A percentile compares a stretch with the other conserved stretches of the same genome.
Conservation (phyloP, 2,888 invertebrate species). For the Rotaria sp. region DNA sequence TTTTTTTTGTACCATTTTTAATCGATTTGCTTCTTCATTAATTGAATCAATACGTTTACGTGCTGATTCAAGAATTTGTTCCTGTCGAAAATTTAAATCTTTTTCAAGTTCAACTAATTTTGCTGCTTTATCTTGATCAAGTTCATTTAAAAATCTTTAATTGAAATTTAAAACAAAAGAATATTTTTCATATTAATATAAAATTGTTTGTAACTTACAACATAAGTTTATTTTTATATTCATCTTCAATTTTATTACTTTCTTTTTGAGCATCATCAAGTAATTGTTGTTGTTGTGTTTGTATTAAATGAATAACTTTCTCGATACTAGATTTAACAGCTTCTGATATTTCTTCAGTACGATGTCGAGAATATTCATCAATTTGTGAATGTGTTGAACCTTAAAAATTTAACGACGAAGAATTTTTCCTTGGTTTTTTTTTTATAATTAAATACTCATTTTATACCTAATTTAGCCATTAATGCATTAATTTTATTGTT, state of each 20-base stretch:
- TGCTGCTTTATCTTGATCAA: conserved; percentile 7
- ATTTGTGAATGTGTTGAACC: conserved; percentile 27
- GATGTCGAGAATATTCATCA: neutral
- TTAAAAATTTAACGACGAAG: neutral
- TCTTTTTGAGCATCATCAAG: neutral
- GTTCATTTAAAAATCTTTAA: neutral
- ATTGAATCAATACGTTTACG: neutral
- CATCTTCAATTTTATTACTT: neutral
- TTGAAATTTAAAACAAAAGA: no score
- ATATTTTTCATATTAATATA: no score
- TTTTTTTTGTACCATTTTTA: neutral
- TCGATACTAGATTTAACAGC: neutral
- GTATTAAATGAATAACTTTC: neutral
- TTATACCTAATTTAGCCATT: conserved; percentile 6
- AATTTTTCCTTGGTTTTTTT: no score
- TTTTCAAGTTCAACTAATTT: neutral
- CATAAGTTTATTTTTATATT: neutral
- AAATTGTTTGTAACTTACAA: neutral
- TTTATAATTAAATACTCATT: neutral
- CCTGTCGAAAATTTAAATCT: conserved; percentile 12
- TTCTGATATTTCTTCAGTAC: neutral
- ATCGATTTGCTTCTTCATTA: conserved; percentile 21
- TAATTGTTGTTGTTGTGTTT: neutral
- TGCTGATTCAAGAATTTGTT: neutral
- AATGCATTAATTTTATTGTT: neutral